Base-by-base conservation (phyloP, 2,888 invertebrate genomes). In the Mimumesa dahlbomi region DNA sequence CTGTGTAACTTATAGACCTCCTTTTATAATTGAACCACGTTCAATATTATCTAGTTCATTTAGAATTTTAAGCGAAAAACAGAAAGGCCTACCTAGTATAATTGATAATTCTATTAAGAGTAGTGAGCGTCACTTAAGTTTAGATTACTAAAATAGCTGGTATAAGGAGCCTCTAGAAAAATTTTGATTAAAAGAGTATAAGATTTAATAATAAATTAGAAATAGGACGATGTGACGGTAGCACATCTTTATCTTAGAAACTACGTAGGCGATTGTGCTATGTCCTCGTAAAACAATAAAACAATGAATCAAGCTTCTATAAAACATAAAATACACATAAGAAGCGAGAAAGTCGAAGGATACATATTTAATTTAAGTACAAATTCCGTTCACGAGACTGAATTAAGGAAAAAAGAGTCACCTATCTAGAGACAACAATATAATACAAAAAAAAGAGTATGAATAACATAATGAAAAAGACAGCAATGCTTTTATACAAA, bases 71-170 rank as follows among this genome's bases (percentile, higher is more conserved):
- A 85, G 85, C 81, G 79, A 84, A 65, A 65, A 81, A 81, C 54
- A 74, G 56, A 61, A 73, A 83, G 85, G 84, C 85, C 85, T 86
- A 85, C 76, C 64, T 85, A 85, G 84, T 40, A 66, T 85, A 77
- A 77, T 71, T 81, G 40, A 66, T 85, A 77, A 77, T 71, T 81
- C 48, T 58, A 76, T 76, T 75, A 68, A 68, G 59, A 75, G 52
- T 75, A 61, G 64, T 57, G 14, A 75, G 64, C 42, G 45, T 48
- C 42, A 66, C 42, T 64, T 77, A 71, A 68, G 66, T 68, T 65
- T 68, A 78, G 71, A 70, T 54, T 25, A 68, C 48, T 73, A n/a
- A n/a, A 65, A 69, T 62, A 42, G 31, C 18, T 57, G 52, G 46
- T 50, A 50, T 69, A 76, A 72, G 65, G 62, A 63, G 64, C 57